Evolutionary conservation across 2,888 invertebrate genomes (phyloP), one percentile per base, ranked within the genome.

Genomic region (Chrysopilus asiliformis): DNA sequence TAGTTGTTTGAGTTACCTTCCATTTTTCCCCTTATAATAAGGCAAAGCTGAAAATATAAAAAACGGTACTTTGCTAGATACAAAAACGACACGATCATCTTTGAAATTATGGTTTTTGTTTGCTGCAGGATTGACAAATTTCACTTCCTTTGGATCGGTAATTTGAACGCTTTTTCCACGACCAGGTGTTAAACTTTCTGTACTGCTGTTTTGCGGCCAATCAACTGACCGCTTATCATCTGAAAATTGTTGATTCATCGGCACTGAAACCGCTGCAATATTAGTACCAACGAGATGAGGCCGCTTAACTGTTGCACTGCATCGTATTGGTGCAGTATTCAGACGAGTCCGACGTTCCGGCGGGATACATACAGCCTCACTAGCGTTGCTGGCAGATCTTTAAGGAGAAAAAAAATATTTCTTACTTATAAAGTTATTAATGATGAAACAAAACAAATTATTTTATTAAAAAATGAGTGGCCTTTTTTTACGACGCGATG

Each of bases 1-100:
- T 4, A 16, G 14, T 25, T 5, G 4, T 24, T 37, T 24, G 25
- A 53, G 63, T 59, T 56, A 78, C 78, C 78, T 68, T 48, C 68
- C 68, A 53, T 64, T 70, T 40, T 75, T 70, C 49, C 73, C 74
- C 57, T 76, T 78, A 38, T 73, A 78, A 57, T 86, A 90, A 22
- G 91, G 87, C 55, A 93, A 74, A 37, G 84, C 76, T 25, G 91
- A 91, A 59, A 83, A 91, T 42, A 93, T 70, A 48, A 82, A 71
- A 65, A 90, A 81, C 22, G 93, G 91, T 39, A 79, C 76, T 50
- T 79, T 78, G 5, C 75, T 67, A 34, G 86, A 79, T 25, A 85
- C 77, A 62, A 93, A 70, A 39, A 86, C 79, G 45, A 91, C 69
- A 51, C 91, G 72, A 55, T 86, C 85, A 59, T 85, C 80, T 53